Conservation (phyloP, 2,797 vertebrate species). For the Distichodus sexfasciatus region DNA sequence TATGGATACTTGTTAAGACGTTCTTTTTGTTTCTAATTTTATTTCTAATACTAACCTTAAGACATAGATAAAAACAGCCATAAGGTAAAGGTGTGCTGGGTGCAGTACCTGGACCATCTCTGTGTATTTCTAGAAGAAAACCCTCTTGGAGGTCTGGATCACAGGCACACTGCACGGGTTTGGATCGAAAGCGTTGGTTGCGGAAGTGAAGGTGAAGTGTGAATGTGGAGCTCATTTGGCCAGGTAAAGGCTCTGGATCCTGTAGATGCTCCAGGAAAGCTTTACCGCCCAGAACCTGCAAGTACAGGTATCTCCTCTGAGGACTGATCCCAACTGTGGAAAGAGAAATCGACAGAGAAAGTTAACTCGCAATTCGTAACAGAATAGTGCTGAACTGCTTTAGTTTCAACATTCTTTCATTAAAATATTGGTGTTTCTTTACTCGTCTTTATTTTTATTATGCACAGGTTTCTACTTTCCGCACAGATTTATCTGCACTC, state of each 20-base stretch:
- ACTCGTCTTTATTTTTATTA: neutral
- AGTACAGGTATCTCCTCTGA: slow-evolving; percentile 88
- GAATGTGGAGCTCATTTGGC: slow-evolving; percentile 89
- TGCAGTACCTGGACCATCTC: slow-evolving; percentile 80
- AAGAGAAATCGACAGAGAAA: slow-evolving; percentile 18
- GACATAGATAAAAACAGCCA: neutral
- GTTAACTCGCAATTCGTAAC: too few relatives aligned
- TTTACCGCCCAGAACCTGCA: slow-evolving; percentile 93
- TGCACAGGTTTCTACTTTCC: neutral
- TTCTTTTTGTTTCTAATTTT: too few relatives aligned
- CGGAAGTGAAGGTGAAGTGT: slow-evolving; percentile 91
- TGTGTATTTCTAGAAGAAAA: slow-evolving; percentile 91
- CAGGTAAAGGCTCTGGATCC: slow-evolving; percentile 89
- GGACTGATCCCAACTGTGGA: slow-evolving; percentile 85
- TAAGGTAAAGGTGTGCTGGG: neutral
- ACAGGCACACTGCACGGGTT: slow-evolving; percentile 92
- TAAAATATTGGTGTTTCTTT: neutral
- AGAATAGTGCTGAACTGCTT: too few relatives aligned
- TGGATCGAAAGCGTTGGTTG: slow-evolving; percentile 93
- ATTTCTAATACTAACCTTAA: too few relatives aligned
- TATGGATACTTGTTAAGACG: too few relatives aligned
- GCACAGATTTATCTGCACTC: slow-evolving; percentile 34
- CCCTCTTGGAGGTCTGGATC: slow-evolving; percentile 93
- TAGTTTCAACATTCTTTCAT: neutral
- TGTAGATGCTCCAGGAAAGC: slow-evolving; percentile 97